phyloP scores from a whole-genome alignment of 2,888 invertebrate species.

The Phengaris alcon region DNA sequence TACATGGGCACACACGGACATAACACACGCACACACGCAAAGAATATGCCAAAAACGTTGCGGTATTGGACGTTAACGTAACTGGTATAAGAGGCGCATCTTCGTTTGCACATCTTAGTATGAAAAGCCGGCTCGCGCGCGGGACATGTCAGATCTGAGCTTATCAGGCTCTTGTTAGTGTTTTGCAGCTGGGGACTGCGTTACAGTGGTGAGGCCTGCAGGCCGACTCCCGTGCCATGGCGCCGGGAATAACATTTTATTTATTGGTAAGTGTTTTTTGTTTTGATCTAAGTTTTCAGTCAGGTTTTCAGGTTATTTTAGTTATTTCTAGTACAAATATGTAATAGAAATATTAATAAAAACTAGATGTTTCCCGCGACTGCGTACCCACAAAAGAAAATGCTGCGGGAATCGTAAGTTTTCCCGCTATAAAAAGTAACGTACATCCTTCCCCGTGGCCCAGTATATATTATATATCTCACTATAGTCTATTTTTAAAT shows the following conservation, averaged over 20 bases:
- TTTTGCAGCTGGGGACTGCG: slow-evolving; percentile 47
- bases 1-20: slow-evolving; percentile 47
- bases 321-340: not conserved
- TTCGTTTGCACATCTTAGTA: slow-evolving; percentile 78
- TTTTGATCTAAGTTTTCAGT: no score
- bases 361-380: not conserved
- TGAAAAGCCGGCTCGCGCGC: slow-evolving; percentile 68
- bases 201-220: slow-evolving; percentile 50
- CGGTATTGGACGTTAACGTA: slow-evolving; percentile 75
- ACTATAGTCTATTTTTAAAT: no score
- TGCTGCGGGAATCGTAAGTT: no score
- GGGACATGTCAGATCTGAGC: slow-evolving; percentile 65
- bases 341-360: slow-evolving; percentile 18
- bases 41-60: slow-evolving; percentile 74
- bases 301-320: not conserved
- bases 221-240: slow-evolving; percentile 70
- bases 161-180: slow-evolving; percentile 54
- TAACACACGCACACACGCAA: slow-evolving; percentile 63
- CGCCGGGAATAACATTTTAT: slow-evolving; percentile 64
- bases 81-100: slow-evolving; percentile 79
- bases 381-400: no score
- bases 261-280: slow-evolving; percentile 61
- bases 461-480: no score
- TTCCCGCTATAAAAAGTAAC: no score
- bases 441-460: no score